Base-by-base conservation (phyloP, 2,888 invertebrate species). In the Erannis defoliaria region DNA sequence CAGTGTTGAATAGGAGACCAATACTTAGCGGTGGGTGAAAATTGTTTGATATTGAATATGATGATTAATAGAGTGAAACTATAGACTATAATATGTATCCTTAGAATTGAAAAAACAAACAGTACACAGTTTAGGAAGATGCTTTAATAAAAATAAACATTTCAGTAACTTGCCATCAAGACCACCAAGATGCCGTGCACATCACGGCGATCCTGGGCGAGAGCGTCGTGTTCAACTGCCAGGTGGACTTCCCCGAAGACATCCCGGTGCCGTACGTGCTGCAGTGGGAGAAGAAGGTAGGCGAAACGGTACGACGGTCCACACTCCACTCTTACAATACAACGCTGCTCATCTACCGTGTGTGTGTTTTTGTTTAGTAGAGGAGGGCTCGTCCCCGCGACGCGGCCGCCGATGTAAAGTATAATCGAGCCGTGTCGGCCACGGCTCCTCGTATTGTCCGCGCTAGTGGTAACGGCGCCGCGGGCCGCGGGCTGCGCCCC, bases 211-310 rank as follows among this genome's bases (percentile, higher is more conserved):
- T 98, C 94, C 95, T 98, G 86, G 98, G 98, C 89, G 98, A 98
- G 94, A 97, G 97, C 90, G 98, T 98, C 94, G 97, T 98, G 89
- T 97, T 99, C 95, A 98, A 98, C 94, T 99, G 99, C 94, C 97
- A 98, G 94, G 98, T 99, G 94, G 97, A 98, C 94, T 98, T 98
- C 94, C 97, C 98, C 90, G 97, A 97, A 93, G 97, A 98, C 94
- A 96, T 97, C 94, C 97, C 98, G 87, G 97, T 98, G 94, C 98
- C 98, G 94, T 98, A 98, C 95, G 98, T 99, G 94, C 96, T 99
- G 93, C 98, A 98, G 95, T 99, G 99, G 99, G 97, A 98, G 96
- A 99, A 98, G 96, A 98, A 98, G 97, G 98, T 98, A 97, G 96
- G 97, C 96, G 97, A 97, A 94, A 96, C 96, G 97, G 97, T 97